phyloP scores from a whole-genome alignment of 2,888 invertebrate species.

The Muschampia staudingeri region DNA sequence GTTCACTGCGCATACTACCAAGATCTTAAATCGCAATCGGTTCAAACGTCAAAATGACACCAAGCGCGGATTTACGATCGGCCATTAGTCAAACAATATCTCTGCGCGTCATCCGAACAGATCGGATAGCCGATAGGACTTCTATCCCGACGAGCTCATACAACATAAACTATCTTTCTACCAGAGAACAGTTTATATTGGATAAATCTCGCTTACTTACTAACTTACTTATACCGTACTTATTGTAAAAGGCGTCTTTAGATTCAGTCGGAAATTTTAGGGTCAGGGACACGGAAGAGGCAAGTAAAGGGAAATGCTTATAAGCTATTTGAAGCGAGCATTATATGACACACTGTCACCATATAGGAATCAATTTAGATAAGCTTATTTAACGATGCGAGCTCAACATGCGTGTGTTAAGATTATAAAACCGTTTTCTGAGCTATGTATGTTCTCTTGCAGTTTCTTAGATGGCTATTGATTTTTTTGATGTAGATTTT shows the following conservation, averaged over 20 bases:
- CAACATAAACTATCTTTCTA: constrained; percentile 42
- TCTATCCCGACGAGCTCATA: constrained; percentile 60
- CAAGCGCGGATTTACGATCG: constrained; percentile 72
- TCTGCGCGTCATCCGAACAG: constrained; percentile 73
- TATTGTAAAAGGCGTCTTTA: background rate
- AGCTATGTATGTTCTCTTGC: too few relatives aligned
- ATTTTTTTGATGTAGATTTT: too few relatives aligned
- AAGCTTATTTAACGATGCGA: too few relatives aligned
- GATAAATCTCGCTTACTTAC: constrained; percentile 20
- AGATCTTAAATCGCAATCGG: constrained; percentile 61
- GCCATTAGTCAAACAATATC: constrained; percentile 84
- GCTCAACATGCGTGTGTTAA: too few relatives aligned
- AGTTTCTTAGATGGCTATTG: too few relatives aligned
- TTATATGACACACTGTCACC: too few relatives aligned
- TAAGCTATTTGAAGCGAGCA: too few relatives aligned
- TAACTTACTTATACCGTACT: background rate
- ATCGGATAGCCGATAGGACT: constrained; percentile 72
- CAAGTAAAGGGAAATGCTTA: too few relatives aligned
- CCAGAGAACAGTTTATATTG: constrained; percentile 32
- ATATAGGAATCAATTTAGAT: too few relatives aligned
- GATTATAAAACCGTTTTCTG: too few relatives aligned
- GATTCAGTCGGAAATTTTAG: background rate
- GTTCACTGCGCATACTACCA: constrained; percentile 21
- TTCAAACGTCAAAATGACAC: constrained; percentile 81
- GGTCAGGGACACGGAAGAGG: background rate